A percentile compares a stretch with the other conserved stretches of the same genome.
These are phyloP conservation scores for Varanus salvator DNA, from an alignment of 2,113 vertebrate genomes.

Conservation along the genomic window DNA sequence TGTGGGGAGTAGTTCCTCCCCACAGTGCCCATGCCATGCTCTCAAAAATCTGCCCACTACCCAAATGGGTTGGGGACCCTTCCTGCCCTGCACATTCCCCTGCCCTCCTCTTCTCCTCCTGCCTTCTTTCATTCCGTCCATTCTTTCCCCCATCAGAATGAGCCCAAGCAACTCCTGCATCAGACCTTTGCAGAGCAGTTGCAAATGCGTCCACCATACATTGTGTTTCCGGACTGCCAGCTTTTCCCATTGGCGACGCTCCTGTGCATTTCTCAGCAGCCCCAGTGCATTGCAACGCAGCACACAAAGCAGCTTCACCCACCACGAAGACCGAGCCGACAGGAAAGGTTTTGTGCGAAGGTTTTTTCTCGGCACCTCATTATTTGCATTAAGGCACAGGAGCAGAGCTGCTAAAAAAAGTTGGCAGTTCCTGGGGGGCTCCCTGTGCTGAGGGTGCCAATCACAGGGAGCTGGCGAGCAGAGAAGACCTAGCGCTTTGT, in stretches of 20 bases:
- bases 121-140: no score
- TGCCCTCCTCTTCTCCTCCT: not conserved
- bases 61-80: no score
- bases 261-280: not conserved
- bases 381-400: not conserved
- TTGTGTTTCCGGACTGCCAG: not conserved
- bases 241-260: not conserved
- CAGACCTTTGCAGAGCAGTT: not conserved
- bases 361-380: not conserved
- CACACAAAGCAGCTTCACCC: not conserved
- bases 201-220: not conserved
- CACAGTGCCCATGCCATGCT: no score
- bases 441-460: not conserved
- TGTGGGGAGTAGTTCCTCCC: no score
- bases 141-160: not conserved
- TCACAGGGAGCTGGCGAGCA: conserved; percentile 44
- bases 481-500: conserved; percentile 15
- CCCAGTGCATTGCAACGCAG: rapidly evolving
- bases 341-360: no score
- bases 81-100: no score
- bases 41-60: no score
- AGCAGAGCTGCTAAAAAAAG: not conserved
- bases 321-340: no score
- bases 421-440: not conserved
- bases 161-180: not conserved